Evolutionary conservation across 2,797 vertebrate species (phyloP), one percentile per base, ranked within the genome.

Genomic region (Choloepus didactylus): DNA sequence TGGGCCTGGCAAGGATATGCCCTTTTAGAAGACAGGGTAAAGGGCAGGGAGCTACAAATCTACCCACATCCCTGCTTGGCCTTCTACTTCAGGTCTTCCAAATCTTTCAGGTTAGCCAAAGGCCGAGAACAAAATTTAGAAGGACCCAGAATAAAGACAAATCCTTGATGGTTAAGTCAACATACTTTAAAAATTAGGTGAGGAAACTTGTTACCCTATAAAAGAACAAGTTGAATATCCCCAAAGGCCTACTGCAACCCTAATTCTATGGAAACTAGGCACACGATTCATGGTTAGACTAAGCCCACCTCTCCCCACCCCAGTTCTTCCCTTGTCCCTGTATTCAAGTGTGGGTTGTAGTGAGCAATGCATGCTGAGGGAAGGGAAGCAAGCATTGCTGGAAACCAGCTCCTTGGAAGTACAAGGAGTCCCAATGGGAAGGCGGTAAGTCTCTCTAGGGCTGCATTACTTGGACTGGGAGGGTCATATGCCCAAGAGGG

Each of bases 261-360:
- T 1, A 44, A 51, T 0, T 21, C 80, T 5, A 9, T 1, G 25
- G 1, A 4, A 66, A 31, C 41, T 0, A 12, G n/a, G 35, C 72
- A 59, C 2, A 70, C 29, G 38, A 72, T 38, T 12, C 1, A 4
- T 0, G 29, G 29, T 4, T 8, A 35, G 35, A 11, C 56, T 29
- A n/a, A 54, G 10, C 0, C 1, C 21, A 21, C 21, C 16, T 2
- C 1, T 21, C 14, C 38, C 8, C 0, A 0, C 41, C 15, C 29
- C 15, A 0, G 35, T 10, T 41, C 72, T 54, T 27, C 14, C 9
- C 21, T 29, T 5, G 79, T 9, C 29, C n/a, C 59, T 6, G 6
- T n/a, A 31, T 2, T 31, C 6, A 27, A 19, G 6, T 29, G 14
- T n/a, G 27, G 5, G 12, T 19, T 6, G 27, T 16, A 46, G n/a